phyloP scores from a whole-genome alignment of 2,113 vertebrate genomes.

The Corynorhinus townsendii region DNA sequence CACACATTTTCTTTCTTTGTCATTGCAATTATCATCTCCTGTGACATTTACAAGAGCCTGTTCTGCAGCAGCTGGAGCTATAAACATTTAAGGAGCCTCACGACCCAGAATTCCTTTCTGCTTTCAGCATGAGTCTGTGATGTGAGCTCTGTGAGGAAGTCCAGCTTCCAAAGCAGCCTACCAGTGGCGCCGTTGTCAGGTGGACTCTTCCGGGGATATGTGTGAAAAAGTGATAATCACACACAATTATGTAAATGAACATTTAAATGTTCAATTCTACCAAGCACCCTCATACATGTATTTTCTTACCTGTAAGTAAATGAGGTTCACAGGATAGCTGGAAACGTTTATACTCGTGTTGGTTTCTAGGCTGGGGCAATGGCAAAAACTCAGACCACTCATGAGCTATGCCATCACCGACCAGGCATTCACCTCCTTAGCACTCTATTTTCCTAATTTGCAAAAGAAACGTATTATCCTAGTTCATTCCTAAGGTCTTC shows the following conservation, averaged over 20 bases:
- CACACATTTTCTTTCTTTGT: constrained; percentile 58
- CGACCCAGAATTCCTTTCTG: constrained; percentile 37
- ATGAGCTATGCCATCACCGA: neutral
- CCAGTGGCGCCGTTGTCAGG: neutral
- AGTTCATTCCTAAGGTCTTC: neutral
- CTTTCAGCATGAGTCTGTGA: neutral
- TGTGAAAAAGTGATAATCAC: neutral
- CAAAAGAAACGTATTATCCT: neutral
- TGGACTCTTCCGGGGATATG: neutral
- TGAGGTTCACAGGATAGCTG: neutral
- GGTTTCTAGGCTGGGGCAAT: neutral
- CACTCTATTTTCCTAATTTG: neutral
- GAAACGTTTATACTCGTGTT: neutral
- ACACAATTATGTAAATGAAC: neutral
- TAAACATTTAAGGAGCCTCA: constrained; percentile 8
- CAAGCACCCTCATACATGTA: neutral
- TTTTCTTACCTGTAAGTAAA: neutral
- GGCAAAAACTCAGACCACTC: neutral
- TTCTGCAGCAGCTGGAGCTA: constrained; percentile 4
- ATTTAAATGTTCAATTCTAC: neutral
- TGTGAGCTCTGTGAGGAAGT: neutral
- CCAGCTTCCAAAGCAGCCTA: neutral
- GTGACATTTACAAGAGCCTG: constrained; percentile 60
- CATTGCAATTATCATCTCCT: constrained; percentile 53
- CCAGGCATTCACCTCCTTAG: neutral